Evolutionary conservation across 1,140 invertebrate species (phyloP).

Genomic region (Drosophila santomea): DNA sequence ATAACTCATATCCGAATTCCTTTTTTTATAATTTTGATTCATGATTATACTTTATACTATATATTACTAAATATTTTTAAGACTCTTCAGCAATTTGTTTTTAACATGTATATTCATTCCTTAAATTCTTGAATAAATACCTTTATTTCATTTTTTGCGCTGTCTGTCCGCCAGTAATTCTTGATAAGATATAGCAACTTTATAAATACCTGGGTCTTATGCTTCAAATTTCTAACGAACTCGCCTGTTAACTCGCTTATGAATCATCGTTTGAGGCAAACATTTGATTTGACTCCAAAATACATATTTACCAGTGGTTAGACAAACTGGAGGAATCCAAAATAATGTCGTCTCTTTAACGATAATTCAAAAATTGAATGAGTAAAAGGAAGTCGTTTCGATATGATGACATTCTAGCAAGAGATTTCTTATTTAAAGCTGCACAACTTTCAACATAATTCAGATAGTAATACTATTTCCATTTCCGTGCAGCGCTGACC

Average conservation of each 20-base stretch:
- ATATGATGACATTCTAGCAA: not conserved
- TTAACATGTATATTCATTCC: conserved; percentile 10
- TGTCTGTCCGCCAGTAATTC: conserved; percentile 13
- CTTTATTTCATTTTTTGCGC: conserved; percentile 13
- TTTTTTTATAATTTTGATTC: no score
- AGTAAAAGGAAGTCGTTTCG: conserved; percentile 8
- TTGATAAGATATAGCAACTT: conserved; percentile 45
- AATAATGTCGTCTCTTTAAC: not conserved
- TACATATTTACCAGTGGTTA: not conserved
- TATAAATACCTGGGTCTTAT: conserved; percentile 40
- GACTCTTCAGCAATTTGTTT: not conserved
- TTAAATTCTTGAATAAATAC: conserved; percentile 19
- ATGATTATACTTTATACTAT: no score
- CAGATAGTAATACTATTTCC: no score
- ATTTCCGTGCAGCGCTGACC: not conserved
- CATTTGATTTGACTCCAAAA: conserved; percentile 26
- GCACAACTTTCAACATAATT: no score
- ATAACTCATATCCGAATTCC: no score
- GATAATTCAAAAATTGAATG: not conserved
- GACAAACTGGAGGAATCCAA: not conserved
- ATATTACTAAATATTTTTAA: not conserved
- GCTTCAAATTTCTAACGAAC: conserved; percentile 27
- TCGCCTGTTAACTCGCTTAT: not conserved
- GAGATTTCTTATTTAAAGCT: no score
- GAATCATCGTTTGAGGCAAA: conserved; percentile 32